These are phyloP conservation scores for Peromyscus melanophrys DNA, from an alignment of 2,797 vertebrate genomes.

Conservation along the genomic window DNA sequence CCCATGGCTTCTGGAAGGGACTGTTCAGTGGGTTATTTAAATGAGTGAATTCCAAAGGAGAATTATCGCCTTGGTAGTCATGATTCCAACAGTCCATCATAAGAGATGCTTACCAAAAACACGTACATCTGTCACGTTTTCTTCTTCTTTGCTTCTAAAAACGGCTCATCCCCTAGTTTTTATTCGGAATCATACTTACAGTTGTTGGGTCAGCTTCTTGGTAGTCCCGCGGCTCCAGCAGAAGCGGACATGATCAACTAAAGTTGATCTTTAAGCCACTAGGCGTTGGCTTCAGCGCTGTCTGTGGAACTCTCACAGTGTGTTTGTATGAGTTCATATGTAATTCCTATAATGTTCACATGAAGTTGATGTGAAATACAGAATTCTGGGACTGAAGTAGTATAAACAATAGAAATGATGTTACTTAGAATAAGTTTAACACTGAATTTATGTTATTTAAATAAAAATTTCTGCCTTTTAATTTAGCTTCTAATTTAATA, in stretches of 20 bases:
- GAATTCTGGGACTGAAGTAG: neutral
- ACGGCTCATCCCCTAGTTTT: neutral
- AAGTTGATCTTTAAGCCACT: neutral
- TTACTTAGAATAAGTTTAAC: slow-evolving; percentile 51
- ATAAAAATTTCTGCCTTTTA: slow-evolving; percentile 16
- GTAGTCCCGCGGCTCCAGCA: slow-evolving; percentile 1
- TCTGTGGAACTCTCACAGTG: slow-evolving; percentile 45
- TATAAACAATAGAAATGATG: slow-evolving; percentile 56
- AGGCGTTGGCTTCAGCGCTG: neutral
- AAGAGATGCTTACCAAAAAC: neutral
- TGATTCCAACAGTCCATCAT: slow-evolving; percentile 11
- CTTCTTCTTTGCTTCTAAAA: slow-evolving; percentile 52
- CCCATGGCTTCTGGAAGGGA: neutral
- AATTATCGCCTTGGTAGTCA: neutral
- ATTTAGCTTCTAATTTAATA: slow-evolving; percentile 39
- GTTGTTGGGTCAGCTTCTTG: slow-evolving; percentile 16
- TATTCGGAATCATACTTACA: neutral
- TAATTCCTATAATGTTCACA: slow-evolving; percentile 50
- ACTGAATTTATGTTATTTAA: slow-evolving; percentile 21
- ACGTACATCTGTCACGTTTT: neutral
- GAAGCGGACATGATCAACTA: neutral
- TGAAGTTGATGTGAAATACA: slow-evolving; percentile 41
- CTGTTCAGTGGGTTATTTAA: neutral
- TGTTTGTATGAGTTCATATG: slow-evolving; percentile 47
- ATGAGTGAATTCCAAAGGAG: neutral